Conservation (phyloP, 2,888 invertebrate species). For the Tetragonula carbonaria region DNA sequence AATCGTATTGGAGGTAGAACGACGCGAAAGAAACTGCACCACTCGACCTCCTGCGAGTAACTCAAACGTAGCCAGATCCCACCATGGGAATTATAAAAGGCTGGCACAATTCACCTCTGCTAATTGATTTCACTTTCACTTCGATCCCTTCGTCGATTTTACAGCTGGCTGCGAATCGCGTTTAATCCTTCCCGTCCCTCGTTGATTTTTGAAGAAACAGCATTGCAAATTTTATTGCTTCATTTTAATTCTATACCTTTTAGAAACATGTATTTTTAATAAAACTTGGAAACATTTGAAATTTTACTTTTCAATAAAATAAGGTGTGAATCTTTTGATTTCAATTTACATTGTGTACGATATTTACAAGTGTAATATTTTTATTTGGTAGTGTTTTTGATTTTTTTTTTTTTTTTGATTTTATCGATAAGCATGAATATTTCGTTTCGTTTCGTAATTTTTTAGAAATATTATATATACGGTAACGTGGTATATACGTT, state of each 20-base stretch:
- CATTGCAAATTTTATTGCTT: background rate
- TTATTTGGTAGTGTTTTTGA: background rate
- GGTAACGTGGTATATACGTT: background rate
- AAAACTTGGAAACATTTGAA: background rate
- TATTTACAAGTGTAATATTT: background rate
- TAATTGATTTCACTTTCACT: constrained; percentile 80
- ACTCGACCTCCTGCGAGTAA: constrained; percentile 42
- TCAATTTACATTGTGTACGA: too few species aligned
- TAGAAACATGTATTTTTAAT: background rate
- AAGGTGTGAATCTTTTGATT: too few species aligned
- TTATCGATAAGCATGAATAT: too few species aligned
- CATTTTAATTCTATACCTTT: background rate
- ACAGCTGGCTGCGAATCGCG: constrained; percentile 22
- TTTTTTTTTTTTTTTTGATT: background rate
- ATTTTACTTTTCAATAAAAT: background rate
- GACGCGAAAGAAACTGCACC: constrained; percentile 73
- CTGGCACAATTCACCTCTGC: constrained; percentile 69
- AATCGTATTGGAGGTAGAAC: constrained; percentile 35
- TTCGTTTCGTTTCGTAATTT: background rate
- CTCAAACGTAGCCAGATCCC: constrained; percentile 67
- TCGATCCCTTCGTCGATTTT: constrained; percentile 57
- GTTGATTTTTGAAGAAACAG: background rate
- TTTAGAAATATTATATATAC: background rate
- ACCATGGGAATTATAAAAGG: constrained; percentile 63
- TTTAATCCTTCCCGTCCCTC: background rate